Percentiles rank a stretch among this genome's conserved stretches.
Evolutionary conservation across 2,888 invertebrate genomes (phyloP).

Genomic region (Sycophila texana): DNA sequence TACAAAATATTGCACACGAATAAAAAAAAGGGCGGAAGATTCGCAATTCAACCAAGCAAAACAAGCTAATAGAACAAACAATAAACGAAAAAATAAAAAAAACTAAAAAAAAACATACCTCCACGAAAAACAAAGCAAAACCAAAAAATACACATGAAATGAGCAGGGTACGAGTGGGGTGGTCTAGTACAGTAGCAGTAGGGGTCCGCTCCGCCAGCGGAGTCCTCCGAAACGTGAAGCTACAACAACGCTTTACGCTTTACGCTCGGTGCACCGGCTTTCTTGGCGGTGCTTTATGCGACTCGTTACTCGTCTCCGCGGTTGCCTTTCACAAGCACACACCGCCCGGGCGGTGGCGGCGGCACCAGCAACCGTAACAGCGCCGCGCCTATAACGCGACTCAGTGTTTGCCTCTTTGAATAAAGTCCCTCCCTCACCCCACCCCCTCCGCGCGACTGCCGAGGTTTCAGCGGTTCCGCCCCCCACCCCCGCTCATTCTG

Average conservation of each 20-base stretch:
- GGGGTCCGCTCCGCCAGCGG: background rate
- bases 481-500: constrained; percentile 1
- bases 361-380: constrained; percentile 30
- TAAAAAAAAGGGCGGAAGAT: too few species aligned
- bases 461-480: constrained; percentile 33
- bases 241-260: constrained; percentile 62
- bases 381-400: constrained; percentile 46
- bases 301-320: constrained; percentile 53
- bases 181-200: too few species aligned
- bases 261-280: constrained; percentile 55
- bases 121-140: constrained; percentile 42
- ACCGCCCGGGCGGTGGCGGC: constrained; percentile 42
- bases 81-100: constrained; percentile 44
- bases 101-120: constrained; percentile 48
- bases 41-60: background rate
- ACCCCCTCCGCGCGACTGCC: constrained; percentile 4
- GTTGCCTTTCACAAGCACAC: constrained; percentile 54
- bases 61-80: background rate
- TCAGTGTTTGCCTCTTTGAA: constrained; percentile 53
- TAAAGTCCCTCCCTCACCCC: constrained; percentile 49
- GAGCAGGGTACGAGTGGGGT: background rate
- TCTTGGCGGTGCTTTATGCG: constrained; percentile 51
- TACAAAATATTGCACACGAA: too few species aligned
- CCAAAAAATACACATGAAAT: constrained; percentile 44
- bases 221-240: constrained; percentile 29